These are phyloP conservation scores for Malachius bipustulatus DNA, from an alignment of 2,888 invertebrate species.

Conservation along the genomic window DNA sequence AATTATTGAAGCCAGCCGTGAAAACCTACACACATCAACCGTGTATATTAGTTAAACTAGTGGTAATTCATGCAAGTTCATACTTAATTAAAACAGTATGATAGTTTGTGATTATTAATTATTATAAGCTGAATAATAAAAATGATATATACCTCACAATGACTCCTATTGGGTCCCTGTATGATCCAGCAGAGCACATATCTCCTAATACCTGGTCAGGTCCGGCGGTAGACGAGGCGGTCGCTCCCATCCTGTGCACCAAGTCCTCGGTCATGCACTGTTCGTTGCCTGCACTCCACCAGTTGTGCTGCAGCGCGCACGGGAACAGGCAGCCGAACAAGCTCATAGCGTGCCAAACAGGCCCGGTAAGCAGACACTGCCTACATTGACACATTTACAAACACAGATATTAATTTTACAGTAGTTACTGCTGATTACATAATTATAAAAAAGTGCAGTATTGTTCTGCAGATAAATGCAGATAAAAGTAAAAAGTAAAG, in stretches of 20 bases:
- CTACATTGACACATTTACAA: too few species aligned
- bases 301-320: slow-evolving; percentile 46
- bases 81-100: too few species aligned
- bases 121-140: too few species aligned
- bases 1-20: too few species aligned
- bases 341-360: slow-evolving; percentile 48
- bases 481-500: background rate
- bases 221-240: slow-evolving; percentile 33
- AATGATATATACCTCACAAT: slow-evolving; percentile 29
- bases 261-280: slow-evolving; percentile 37
- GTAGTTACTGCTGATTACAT: too few species aligned
- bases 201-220: slow-evolving; percentile 26
- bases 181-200: slow-evolving; percentile 28
- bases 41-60: too few species aligned
- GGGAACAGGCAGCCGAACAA: slow-evolving; percentile 46
- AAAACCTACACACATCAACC: too few species aligned
- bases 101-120: too few species aligned
- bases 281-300: slow-evolving; percentile 35
- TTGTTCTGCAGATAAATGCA: background rate
- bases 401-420: too few species aligned
- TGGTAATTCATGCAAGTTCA: too few species aligned
- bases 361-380: slow-evolving; percentile 38
- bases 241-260: slow-evolving; percentile 37
- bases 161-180: slow-evolving; percentile 33
- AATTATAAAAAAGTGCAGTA: too few species aligned